Conservation (phyloP, 2,888 invertebrate genomes). For the Leptinotarsa juncta region DNA sequence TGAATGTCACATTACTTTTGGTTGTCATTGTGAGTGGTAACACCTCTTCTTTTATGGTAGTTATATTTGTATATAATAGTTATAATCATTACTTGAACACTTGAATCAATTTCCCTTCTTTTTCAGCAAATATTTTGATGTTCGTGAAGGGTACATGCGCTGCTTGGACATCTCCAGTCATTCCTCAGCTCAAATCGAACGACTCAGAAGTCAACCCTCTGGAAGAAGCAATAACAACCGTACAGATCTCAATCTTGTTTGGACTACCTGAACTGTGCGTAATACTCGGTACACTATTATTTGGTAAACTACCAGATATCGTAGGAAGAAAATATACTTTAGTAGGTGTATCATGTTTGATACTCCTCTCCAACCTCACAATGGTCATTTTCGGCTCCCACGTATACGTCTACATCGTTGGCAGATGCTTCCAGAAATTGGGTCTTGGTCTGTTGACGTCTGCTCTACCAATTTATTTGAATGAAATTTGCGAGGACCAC, state of each 20-base stretch:
- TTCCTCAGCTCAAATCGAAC: constrained; percentile 7
- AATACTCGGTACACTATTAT: constrained; percentile 36
- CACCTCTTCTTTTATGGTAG: no score
- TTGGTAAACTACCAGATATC: constrained; percentile 29
- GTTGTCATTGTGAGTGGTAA: no score
- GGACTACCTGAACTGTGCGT: constrained; percentile 31
- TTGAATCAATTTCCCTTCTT: no score
- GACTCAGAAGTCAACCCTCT: constrained; percentile 54
- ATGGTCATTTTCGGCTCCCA: constrained; percentile 31
- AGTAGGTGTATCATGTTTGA: constrained; percentile 72
- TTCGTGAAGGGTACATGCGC: constrained; percentile 62
- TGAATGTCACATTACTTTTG: no score
- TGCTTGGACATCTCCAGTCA: constrained; percentile 61
- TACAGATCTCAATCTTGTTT: neutral
- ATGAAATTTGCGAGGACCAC: constrained; percentile 68
- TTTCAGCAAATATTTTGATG: constrained; percentile 63
- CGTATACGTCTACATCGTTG: constrained; percentile 64
- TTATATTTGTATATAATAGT: no score
- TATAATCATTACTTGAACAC: no score
- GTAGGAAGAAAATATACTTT: constrained; percentile 72
- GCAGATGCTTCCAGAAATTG: constrained; percentile 45
- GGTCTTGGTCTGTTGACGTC: neutral
- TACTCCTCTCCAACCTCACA: constrained; percentile 66
- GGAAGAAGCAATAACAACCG: constrained; percentile 46
- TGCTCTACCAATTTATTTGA: constrained; percentile 84